Base-by-base conservation (phyloP, 2,888 invertebrate species). In the Spicauda simplicius region DNA sequence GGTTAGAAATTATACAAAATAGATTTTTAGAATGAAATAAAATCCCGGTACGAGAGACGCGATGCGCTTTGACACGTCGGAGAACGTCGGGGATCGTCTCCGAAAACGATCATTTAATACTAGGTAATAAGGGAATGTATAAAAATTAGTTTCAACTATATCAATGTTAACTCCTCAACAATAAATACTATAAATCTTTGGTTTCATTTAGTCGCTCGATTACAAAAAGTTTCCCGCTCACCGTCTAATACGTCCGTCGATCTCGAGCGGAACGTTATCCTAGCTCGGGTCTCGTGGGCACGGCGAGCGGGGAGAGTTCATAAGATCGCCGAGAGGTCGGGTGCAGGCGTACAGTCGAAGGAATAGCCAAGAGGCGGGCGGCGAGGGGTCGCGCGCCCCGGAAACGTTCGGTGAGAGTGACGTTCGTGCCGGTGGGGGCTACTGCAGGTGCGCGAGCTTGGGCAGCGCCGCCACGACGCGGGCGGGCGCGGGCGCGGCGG, bases 391-490 rank as follows among this genome's bases (percentile, higher is more conserved):
- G 41, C 10, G 41, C 41, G 14, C 14, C 14, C 41, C 14, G 41
- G 14, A 41, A 11, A 14, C 41, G 4, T 33, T 33, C 41, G 41
- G 41, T 11, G 84, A 68, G 78, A 72, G 73, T 69, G 70, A 72
- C 68, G 8, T 2, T 25, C 25, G 25, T 4, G 5, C 5, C 25
- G 5, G 25, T 5, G 19, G 7, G 41, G 41, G 48, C 48, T 48
- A 48, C 48, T 48, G 48, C 48, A 48, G 48, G 48, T 48, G 48
- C 16, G 48, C 48, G 6, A 48, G 48, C 90, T 97, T 97, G 74
- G 97, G 97, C 82, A 97, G 95, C 70, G 97, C 96, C 68, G 97
- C 97, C 64, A 97, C 97, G 74, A 97, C 97, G 76, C 97, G 94
- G 66, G 97, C 97, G 77, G 58, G 58, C 20, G 45, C 59, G 59